phyloP scores from a whole-genome alignment of 2,113 vertebrate species.

The Cygnus buccinator region DNA sequence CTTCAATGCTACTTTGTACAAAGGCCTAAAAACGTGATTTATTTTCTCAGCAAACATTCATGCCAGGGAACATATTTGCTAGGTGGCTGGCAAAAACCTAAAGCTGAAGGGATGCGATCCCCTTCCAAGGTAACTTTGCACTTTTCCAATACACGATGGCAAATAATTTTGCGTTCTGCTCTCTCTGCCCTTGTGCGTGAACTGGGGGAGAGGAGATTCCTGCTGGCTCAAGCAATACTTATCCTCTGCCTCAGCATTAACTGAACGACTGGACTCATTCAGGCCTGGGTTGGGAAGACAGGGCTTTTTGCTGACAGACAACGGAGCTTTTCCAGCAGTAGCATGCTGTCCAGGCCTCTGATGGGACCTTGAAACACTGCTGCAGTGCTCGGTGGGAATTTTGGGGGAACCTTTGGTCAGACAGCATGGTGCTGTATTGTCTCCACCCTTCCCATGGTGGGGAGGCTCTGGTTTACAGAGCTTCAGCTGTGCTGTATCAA shows the following conservation, averaged over 20 bases:
- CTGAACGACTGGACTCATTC: neutral
- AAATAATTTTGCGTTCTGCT: neutral
- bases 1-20: slow-evolving; percentile 30
- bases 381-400: neutral
- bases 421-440: neutral
- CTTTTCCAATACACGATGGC: neutral
- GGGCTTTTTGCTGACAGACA: neutral
- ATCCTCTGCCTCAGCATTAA: neutral
- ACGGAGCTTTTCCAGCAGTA: neutral
- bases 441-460: neutral
- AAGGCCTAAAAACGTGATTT: slow-evolving; percentile 43
- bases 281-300: neutral
- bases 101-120: neutral
- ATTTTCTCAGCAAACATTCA: slow-evolving; percentile 55
- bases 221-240: neutral
- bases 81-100: neutral
- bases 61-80: slow-evolving; percentile 27
- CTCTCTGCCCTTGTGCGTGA: neutral
- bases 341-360: rapidly evolving
- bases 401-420: neutral
- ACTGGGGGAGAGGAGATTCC: neutral
- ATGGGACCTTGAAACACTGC: neutral
- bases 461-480: neutral
- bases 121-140: neutral
- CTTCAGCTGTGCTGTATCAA: neutral